phyloP scores from a whole-genome alignment of 2,888 invertebrate genomes.

The Thyatira batis region DNA sequence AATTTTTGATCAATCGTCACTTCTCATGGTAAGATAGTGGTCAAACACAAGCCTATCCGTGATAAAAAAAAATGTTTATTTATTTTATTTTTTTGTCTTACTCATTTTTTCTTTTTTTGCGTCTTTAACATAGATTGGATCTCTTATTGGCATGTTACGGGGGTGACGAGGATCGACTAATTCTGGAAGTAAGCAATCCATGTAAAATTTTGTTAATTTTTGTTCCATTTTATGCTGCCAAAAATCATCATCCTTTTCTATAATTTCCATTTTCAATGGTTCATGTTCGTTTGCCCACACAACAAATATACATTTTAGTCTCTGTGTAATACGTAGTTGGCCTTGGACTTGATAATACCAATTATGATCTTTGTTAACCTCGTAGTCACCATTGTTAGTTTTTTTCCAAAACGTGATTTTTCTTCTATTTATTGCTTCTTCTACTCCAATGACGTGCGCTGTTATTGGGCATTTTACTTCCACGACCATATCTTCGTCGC shows the following conservation, averaged over 20 bases:
- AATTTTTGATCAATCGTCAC: no score
- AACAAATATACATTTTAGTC: conserved; percentile 6
- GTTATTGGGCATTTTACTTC: conserved; percentile 19
- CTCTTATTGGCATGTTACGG: conserved; percentile 10
- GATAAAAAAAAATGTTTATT: no score
- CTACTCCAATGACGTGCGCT: conserved; percentile 3
- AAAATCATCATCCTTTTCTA: no score
- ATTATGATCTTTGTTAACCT: conserved; percentile 7
- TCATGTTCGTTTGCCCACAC: conserved; percentile 12
- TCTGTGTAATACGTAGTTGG: conserved; percentile 12
- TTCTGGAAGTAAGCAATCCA: conserved; percentile 13
- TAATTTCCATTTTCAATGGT: conserved; percentile 6
- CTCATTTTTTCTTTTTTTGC: no score
- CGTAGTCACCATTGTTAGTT: neutral
- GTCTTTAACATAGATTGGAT: no score
- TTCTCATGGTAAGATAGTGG: no score
- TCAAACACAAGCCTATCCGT: no score
- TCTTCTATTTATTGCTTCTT: conserved; percentile 10
- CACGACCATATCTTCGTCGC: conserved; percentile 9
- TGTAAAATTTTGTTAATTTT: conserved; percentile 11
- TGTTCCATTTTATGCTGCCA: conserved; percentile 11
- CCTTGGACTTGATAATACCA: conserved; percentile 17
- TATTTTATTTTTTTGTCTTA: no score
- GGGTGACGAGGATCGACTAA: conserved; percentile 10
- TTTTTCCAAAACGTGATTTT: conserved; percentile 3